phyloP scores from a whole-genome alignment of 2,113 vertebrate species.

The Sander lucioperca region DNA sequence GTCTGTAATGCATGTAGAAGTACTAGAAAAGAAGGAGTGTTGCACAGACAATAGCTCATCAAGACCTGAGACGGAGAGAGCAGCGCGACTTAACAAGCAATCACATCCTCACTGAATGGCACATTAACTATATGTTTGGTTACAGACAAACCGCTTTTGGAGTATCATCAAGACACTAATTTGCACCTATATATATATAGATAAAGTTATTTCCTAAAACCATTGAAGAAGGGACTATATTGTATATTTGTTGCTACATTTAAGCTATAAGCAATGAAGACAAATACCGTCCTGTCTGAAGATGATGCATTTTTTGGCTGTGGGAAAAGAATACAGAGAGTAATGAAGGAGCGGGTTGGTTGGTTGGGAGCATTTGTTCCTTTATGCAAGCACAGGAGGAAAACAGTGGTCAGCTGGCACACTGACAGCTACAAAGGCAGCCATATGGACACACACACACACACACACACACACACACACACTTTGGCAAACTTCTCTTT shows the following conservation, averaged over 20 bases:
- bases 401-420: slow-evolving; percentile 71
- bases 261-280: background rate
- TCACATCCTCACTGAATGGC: slow-evolving; percentile 24
- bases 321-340: slow-evolving; percentile 28
- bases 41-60: slow-evolving; percentile 49
- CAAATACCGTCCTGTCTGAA: slow-evolving; percentile 27
- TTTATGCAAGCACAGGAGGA: slow-evolving; percentile 56
- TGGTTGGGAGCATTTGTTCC: slow-evolving; percentile 67
- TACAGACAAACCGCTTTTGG: slow-evolving; percentile 15
- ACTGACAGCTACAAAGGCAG: slow-evolving; percentile 67
- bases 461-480: background rate
- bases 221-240: background rate
- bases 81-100: slow-evolving; percentile 1
- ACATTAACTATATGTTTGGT: slow-evolving; percentile 36
- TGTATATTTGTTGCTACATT: slow-evolving; percentile 17
- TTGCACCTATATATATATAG: slow-evolving; percentile 30
- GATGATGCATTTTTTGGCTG: slow-evolving; percentile 14
- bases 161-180: slow-evolving; percentile 19
- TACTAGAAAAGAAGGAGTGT: slow-evolving; percentile 4
- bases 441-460: slow-evolving; percentile 71
- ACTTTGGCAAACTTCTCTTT: background rate
- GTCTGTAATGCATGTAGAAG: background rate
- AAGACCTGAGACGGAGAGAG: background rate
- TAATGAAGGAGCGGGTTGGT: slow-evolving; percentile 46
- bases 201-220: background rate